These are phyloP conservation scores for Pseudomugil gertrudae DNA, from an alignment of 2,797 vertebrate species.

Conservation along the genomic window DNA sequence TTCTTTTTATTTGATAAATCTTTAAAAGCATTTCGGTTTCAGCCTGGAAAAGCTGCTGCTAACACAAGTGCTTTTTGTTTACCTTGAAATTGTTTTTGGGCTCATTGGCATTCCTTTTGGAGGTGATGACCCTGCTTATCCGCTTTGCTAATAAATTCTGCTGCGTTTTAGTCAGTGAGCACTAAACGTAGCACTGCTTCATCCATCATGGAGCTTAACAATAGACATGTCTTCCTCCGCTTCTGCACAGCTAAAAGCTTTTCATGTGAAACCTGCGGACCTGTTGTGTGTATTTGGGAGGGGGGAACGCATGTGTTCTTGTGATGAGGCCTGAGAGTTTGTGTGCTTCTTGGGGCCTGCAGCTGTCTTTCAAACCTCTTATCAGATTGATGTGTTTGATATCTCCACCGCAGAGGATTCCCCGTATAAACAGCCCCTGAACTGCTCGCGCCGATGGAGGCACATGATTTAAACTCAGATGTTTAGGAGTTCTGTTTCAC, in stretches of 20 bases:
- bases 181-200: slow-evolving; percentile 87
- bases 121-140: slow-evolving; percentile 88
- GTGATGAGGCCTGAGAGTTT: slow-evolving; percentile 8
- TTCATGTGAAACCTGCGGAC: slow-evolving; percentile 80
- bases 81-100: slow-evolving; percentile 86
- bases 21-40: slow-evolving; percentile 3
- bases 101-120: slow-evolving; percentile 90
- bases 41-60: slow-evolving; percentile 56
- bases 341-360: slow-evolving; percentile 47
- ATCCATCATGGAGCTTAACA: slow-evolving; percentile 88
- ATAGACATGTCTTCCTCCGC: slow-evolving; percentile 82
- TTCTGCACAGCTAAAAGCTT: slow-evolving; percentile 85
- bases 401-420: slow-evolving; percentile 75
- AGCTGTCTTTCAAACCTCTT: slow-evolving; percentile 64
- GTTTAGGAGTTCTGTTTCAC: slow-evolving; percentile 72
- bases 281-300: slow-evolving; percentile 33
- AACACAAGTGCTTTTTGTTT: slow-evolving; percentile 90
- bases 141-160: slow-evolving; percentile 87
- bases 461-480: slow-evolving; percentile 40
- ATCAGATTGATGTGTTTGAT: slow-evolving; percentile 84
- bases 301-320: slow-evolving; percentile 17
- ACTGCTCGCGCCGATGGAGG: slow-evolving; percentile 9
- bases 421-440: slow-evolving; percentile 75
- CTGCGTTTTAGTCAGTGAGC: slow-evolving; percentile 85
- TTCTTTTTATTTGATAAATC: not conserved